Percentiles rank a stretch among this genome's conserved stretches.
These are phyloP conservation scores for Diplosoma virens DNA, from an alignment of 23 tunicate species.

Conservation along the genomic window DNA sequence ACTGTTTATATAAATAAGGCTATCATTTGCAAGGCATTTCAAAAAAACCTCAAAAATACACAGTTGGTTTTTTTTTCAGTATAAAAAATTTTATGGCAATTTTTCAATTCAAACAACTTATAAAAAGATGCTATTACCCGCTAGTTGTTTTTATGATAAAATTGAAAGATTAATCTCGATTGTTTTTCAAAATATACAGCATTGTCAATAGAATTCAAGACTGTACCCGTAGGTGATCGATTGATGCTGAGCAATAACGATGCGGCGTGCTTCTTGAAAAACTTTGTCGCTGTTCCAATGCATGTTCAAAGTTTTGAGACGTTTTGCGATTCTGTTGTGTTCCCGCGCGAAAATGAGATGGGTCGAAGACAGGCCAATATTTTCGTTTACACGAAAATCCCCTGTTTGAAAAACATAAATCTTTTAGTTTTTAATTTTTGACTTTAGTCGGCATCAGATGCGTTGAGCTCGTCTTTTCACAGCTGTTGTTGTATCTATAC, in stretches of 20 bases:
- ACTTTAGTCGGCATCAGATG: too few relatives aligned
- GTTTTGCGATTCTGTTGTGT: constrained; percentile 71
- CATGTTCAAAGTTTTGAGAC: constrained; percentile 47
- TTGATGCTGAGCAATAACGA: constrained; percentile 54
- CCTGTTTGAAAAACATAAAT: constrained; percentile 24
- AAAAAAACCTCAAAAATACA: too few relatives aligned
- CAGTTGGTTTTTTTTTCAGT: too few relatives aligned
- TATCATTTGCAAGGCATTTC: too few relatives aligned
- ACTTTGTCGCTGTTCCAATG: constrained; percentile 57
- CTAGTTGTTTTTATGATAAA: too few relatives aligned
- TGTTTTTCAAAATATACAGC: too few relatives aligned
- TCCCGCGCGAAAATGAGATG: constrained; percentile 57
- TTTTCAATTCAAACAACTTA: too few relatives aligned
- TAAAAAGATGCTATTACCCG: too few relatives aligned
- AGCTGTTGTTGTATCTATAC: neutral
- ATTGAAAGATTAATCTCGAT: too few relatives aligned
- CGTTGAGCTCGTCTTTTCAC: neutral
- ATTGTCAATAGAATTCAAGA: neutral
- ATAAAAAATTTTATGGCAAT: too few relatives aligned
- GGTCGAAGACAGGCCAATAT: constrained; percentile 54
- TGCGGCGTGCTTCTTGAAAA: constrained; percentile 58
- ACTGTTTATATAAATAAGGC: too few relatives aligned
- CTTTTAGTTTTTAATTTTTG: neutral
- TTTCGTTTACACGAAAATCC: constrained; percentile 68
- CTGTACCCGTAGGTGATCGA: constrained; percentile 62